Evolutionary conservation across 2,888 invertebrate genomes (phyloP), one percentile per base, ranked within the genome.

Genomic region (Ganaspis brasiliensis): DNA sequence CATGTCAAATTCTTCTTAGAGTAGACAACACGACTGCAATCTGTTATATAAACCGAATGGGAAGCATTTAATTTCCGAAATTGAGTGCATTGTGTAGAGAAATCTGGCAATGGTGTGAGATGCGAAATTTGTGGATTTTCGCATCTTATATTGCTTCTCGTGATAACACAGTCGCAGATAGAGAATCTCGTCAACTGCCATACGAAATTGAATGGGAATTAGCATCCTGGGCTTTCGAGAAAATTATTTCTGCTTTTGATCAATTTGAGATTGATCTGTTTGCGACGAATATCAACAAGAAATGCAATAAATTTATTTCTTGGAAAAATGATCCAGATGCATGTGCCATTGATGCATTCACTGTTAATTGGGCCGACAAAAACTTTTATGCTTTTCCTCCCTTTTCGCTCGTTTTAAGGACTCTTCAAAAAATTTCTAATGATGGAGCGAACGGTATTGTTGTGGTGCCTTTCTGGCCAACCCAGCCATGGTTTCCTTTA

Each of bases 311-410:
- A 71, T 87, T 81, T 67, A 49, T 86, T 19, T 88, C 87, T 9
- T 87, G 86, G 83, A 56, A 76, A 31, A 79, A 74, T 61, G 85
- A 86, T 74, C 82, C 86, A n/a, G 79, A 83, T 10, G 77, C 85
- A 1, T 49, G 72, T 12, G 61, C 73, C 19, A 73, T 86, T 4
- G 84, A 88, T 76, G 86, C 86, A 5, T 87, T 87, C 71, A 86
- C 84, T 10, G 21, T 82, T 1, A 45, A 82, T 9, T 78, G 82
- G 77, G 57, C 73, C 8, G 72, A 63, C 24, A 21, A 74, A 78
- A 83, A 82, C 40, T 80, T 79, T 78, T 87, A 87, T 76, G 85
- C 86, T 8, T 87, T 87, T 77, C 81, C 80, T 35, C 80, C 75
- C 8, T 76, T 81, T n/a, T 70, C 78, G 0, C 19, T 78, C 10